Percentiles rank a stretch among this genome's conserved stretches.
phyloP scores from a whole-genome alignment of 1,140 invertebrate species.

The Amyelois transitella region DNA sequence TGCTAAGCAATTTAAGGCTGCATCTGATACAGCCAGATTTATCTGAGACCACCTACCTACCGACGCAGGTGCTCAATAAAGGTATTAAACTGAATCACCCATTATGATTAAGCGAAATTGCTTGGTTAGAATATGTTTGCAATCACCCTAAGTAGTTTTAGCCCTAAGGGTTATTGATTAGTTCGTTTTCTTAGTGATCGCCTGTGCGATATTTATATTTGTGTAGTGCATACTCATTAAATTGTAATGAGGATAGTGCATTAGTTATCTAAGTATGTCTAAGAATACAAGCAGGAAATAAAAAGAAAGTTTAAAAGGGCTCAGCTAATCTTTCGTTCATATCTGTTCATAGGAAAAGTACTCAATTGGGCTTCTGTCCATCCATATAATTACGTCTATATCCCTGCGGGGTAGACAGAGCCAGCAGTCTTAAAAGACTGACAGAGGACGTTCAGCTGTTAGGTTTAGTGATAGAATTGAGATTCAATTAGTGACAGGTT shows the following conservation, averaged over 20 bases:
- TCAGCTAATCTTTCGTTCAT: no score
- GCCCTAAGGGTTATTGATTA: constrained; percentile 49
- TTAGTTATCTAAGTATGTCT: no score
- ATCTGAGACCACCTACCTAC: constrained; percentile 12
- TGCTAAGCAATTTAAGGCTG: constrained; percentile 1
- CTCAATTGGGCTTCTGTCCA: no score
- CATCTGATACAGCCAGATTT: constrained; percentile 3
- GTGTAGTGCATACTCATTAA: not conserved
- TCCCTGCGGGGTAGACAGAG: no score
- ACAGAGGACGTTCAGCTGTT: no score
- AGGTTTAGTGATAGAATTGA: no score
- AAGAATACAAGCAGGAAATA: no score
- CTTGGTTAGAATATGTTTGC: constrained; percentile 44
- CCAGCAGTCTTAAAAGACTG: no score
- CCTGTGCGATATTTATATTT: not conserved
- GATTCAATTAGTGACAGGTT: no score
- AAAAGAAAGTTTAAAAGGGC: no score
- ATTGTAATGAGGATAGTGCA: not conserved
- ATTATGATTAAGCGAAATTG: constrained; percentile 54
- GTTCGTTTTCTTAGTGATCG: constrained; percentile 15
- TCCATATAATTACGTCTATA: no score
- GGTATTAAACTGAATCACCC: constrained; percentile 53
- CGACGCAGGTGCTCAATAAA: constrained; percentile 49
- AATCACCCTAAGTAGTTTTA: constrained; percentile 42
- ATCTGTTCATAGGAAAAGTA: no score